Conservation (phyloP, 2,888 invertebrate species). For the Drosophila demipolita region DNA sequence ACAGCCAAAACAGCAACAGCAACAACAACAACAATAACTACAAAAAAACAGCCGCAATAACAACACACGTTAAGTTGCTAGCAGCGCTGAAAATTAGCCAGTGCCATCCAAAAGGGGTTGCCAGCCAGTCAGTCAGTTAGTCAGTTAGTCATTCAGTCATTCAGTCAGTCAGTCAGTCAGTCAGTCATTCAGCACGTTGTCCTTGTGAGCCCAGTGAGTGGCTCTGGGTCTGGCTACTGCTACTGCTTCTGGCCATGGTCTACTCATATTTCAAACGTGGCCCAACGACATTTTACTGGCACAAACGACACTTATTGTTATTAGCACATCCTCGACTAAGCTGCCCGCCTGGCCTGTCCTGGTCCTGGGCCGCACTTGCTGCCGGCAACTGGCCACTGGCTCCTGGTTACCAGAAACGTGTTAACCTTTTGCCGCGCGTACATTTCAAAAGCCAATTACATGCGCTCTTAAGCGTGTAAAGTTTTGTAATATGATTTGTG, state of each 20-base stretch:
- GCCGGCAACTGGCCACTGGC: background rate
- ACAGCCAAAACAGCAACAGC: constrained; percentile 11
- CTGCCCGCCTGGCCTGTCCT: constrained; percentile 12
- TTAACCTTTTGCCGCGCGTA: constrained; percentile 72
- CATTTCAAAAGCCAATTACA: constrained; percentile 84
- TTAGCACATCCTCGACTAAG: constrained; percentile 67
- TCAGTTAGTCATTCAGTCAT: constrained; percentile 21
- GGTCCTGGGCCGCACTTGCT: background rate
- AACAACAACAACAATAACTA: constrained; percentile 18
- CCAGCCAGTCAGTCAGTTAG: constrained; percentile 19
- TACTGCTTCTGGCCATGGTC: constrained; percentile 29
- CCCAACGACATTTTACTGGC: constrained; percentile 52
- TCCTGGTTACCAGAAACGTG: constrained; percentile 60
- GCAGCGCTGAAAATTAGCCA: constrained; percentile 59
- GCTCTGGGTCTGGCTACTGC: background rate
- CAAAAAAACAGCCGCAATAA: constrained; percentile 4
- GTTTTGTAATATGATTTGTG: constrained; percentile 83
- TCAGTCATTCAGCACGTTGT: constrained; percentile 33
- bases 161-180: constrained; percentile 20
- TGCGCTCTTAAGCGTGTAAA: constrained; percentile 84
- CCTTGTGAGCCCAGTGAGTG: constrained; percentile 21
- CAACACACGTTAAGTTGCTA: constrained; percentile 68
- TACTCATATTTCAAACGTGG: constrained; percentile 71
- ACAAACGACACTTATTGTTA: constrained; percentile 74
- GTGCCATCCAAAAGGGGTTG: constrained; percentile 57